A percentile compares a stretch with the other conserved stretches of the same genome.
phyloP scores from a whole-genome alignment of 2,797 vertebrate species.

The Onychomys arenicola region DNA sequence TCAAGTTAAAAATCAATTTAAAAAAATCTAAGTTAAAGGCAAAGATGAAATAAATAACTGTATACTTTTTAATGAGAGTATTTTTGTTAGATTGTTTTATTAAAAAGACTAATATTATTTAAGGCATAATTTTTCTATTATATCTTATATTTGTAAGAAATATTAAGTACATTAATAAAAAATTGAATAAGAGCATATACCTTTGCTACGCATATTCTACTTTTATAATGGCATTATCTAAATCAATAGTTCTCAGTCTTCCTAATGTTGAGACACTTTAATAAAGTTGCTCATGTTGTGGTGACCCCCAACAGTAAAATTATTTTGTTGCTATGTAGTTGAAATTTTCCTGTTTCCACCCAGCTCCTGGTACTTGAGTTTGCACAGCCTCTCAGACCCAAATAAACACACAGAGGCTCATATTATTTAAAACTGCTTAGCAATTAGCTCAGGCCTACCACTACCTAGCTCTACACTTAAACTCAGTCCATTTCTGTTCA shows the following conservation, averaged over 20 bases:
- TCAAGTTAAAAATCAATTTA: not conserved
- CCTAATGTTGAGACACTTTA: too few species aligned
- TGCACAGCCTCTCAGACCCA: too few species aligned
- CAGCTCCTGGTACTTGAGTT: too few species aligned
- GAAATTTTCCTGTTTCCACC: too few species aligned
- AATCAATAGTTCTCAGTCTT: not conserved
- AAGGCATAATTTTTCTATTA: not conserved
- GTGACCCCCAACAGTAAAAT: not conserved
- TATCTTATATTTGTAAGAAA: constrained; percentile 51
- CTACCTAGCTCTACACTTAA: too few species aligned
- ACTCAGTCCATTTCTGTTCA: too few species aligned
- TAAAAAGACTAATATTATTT: constrained; percentile 18
- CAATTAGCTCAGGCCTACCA: too few species aligned
- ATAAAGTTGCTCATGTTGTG: not conserved
- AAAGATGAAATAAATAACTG: not conserved
- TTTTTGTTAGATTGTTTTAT: constrained; percentile 23
- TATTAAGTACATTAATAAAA: constrained; percentile 15
- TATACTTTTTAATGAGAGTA: not conserved
- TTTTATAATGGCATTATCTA: constrained; percentile 48
- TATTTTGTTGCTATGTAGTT: not conserved
- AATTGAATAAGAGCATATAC: not conserved
- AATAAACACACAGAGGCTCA: too few species aligned
- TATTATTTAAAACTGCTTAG: too few species aligned
- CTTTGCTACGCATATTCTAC: constrained; percentile 1
- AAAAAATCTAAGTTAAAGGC: constrained; percentile 21